Percentiles rank a stretch among this genome's conserved stretches.
Conservation (phyloP, 1,140 invertebrate genomes). For the Diabrotica undecimpunctata region DNA sequence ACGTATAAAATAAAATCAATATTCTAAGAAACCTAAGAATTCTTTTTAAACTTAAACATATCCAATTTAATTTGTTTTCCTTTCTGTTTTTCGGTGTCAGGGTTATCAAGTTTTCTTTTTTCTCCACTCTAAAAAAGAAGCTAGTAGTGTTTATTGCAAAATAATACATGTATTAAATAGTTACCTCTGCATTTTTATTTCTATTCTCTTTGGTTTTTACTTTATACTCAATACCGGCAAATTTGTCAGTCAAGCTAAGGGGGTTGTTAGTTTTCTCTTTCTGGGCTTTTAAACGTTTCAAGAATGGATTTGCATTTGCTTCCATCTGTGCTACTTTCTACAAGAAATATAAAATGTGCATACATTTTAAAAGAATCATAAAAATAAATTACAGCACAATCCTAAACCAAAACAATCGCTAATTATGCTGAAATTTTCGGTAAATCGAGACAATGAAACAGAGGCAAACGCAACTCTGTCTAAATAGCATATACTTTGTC, state of each 20-base stretch:
- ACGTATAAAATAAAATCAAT: no score
- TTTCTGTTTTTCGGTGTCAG: conserved; percentile 36
- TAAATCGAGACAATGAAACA: no score
- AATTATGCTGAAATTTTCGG: no score
- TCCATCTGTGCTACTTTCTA: not conserved
- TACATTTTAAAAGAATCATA: no score
- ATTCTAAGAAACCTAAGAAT: not conserved
- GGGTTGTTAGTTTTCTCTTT: conserved; percentile 26
- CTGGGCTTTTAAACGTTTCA: conserved; percentile 28
- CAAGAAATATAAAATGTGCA: no score
- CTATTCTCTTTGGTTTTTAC: conserved; percentile 22
- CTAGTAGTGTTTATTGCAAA: not conserved
- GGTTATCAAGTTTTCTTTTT: conserved; percentile 41
- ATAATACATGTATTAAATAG: not conserved
- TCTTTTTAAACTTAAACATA: conserved; percentile 27
- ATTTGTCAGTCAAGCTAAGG: conserved; percentile 35
- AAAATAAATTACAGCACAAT: no score
- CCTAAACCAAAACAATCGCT: no score
- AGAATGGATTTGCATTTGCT: conserved; percentile 16
- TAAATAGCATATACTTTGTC: no score
- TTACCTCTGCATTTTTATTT: conserved; percentile 24
- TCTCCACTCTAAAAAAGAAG: conserved; percentile 27
- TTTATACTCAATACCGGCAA: conserved; percentile 31
- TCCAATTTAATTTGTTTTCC: conserved; percentile 43
- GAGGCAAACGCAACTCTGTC: no score